Conservation (phyloP, 2,888 invertebrate genomes). For the Nezara viridula region DNA sequence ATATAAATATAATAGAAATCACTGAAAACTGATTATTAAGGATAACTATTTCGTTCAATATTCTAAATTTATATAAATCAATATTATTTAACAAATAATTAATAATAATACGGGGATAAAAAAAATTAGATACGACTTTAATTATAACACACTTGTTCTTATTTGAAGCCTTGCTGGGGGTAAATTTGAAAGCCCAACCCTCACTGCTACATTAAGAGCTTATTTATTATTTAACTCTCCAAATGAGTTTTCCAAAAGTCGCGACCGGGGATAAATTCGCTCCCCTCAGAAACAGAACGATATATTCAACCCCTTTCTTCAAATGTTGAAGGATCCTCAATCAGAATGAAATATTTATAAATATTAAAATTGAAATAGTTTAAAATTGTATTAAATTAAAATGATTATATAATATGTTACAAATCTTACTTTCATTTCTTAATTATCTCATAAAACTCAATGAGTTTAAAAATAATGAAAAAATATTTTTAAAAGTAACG, state of each 20-base stretch:
- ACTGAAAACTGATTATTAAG: too few species aligned
- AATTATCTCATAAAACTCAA: too few species aligned
- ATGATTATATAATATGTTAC: neutral
- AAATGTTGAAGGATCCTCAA: neutral
- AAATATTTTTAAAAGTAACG: too few species aligned
- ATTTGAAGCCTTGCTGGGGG: neutral
- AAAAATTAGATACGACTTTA: neutral
- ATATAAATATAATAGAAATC: too few species aligned
- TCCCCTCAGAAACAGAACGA: neutral
- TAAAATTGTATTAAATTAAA: neutral
- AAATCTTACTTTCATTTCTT: too few species aligned
- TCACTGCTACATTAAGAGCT: neutral
- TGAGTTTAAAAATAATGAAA: too few species aligned
- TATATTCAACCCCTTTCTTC: neutral
- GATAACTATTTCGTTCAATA: too few species aligned
- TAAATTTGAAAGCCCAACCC: neutral
- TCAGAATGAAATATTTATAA: neutral
- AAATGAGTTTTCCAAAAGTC: conserved; percentile 33
- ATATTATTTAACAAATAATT: too few species aligned
- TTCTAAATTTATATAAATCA: too few species aligned
- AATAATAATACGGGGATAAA: neutral
- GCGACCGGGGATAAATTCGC: neutral
- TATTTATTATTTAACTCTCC: conserved; percentile 32
- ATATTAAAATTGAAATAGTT: neutral
- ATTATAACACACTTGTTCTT: neutral